phyloP scores from a whole-genome alignment of 2,888 invertebrate species.

The Labia minor region DNA sequence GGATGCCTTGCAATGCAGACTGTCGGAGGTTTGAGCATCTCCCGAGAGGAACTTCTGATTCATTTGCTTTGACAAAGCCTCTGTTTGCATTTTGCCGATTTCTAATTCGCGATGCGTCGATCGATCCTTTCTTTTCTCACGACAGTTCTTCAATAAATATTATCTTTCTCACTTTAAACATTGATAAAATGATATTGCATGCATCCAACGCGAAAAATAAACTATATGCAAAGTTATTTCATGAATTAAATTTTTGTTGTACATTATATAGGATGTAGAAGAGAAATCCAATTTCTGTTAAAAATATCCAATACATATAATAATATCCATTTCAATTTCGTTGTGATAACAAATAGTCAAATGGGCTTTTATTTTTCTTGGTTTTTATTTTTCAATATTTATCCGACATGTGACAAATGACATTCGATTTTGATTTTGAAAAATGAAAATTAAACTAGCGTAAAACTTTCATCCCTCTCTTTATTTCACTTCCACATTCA shows the following conservation, averaged over 20 bases:
- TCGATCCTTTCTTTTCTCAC: not conserved
- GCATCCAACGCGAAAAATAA: not conserved
- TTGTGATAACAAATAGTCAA: too few species aligned
- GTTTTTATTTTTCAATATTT: too few species aligned
- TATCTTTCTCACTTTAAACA: not conserved
- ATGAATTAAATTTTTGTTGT: not conserved
- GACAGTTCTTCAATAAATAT: conserved; percentile 1
- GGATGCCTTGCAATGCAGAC: not conserved
- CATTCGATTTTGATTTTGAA: too few species aligned
- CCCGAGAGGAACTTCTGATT: not conserved
- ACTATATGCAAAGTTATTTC: not conserved
- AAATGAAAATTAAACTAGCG: too few species aligned
- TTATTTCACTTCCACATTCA: too few species aligned
- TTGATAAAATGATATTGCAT: not conserved
- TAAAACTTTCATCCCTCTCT: too few species aligned
- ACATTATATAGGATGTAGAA: too few species aligned
- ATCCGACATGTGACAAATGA: too few species aligned
- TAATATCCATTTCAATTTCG: too few species aligned
- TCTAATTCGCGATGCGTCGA: not conserved
- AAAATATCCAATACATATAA: too few species aligned
- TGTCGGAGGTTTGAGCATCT: not conserved
- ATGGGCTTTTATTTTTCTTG: too few species aligned
- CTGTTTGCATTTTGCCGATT: not conserved
- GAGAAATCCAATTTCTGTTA: too few species aligned
- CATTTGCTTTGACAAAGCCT: conserved; percentile 1